These are phyloP conservation scores for Lathamus discolor DNA, from an alignment of 2,113 vertebrate species.

Conservation along the genomic window DNA sequence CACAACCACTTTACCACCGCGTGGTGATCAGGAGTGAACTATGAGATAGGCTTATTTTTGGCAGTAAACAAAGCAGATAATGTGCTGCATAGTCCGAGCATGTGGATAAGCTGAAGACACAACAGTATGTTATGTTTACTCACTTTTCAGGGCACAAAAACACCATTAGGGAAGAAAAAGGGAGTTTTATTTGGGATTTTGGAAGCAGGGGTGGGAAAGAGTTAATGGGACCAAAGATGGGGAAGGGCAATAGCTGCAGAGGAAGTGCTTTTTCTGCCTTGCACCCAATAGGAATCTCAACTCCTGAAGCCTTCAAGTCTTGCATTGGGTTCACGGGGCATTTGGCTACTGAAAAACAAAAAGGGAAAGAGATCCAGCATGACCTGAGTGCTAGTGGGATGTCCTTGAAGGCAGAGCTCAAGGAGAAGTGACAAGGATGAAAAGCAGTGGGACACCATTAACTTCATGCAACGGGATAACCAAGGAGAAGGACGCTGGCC, in stretches of 20 bases:
- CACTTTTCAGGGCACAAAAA: background rate
- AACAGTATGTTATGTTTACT: rapidly evolving
- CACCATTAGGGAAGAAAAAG: background rate
- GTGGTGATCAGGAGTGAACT: background rate
- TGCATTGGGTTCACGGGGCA: rapidly evolving
- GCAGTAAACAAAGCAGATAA: slow-evolving; percentile 22
- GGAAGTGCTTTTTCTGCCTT: background rate
- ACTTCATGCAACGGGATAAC: too few relatives aligned
- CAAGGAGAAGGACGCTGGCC: background rate
- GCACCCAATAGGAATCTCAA: rapidly evolving
- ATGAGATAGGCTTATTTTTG: background rate
- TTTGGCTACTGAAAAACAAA: background rate
- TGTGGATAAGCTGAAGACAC: background rate
- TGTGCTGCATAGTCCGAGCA: rapidly evolving
- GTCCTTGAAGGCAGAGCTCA: background rate
- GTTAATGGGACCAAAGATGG: background rate
- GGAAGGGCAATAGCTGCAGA: rapidly evolving
- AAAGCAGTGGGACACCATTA: background rate
- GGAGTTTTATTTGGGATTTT: background rate
- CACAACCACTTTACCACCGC: background rate
- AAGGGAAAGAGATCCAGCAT: background rate
- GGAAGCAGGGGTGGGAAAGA: background rate
- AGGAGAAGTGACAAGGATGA: background rate
- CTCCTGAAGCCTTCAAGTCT: background rate
- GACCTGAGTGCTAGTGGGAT: background rate